phyloP scores from a whole-genome alignment of 2,113 vertebrate species.

The Crotophaga sulcirostris region DNA sequence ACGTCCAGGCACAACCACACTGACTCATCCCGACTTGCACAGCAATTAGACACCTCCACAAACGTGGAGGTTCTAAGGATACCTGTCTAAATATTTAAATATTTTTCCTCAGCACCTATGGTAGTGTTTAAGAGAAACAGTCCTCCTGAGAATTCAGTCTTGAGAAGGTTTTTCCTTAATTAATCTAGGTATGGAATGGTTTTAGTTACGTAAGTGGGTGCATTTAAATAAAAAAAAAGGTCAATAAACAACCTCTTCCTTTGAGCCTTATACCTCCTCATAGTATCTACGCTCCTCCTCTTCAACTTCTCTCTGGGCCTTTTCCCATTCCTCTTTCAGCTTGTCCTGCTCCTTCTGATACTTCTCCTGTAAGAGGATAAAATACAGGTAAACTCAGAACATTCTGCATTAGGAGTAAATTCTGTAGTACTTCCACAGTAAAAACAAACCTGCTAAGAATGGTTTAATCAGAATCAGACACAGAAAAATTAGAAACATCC shows the following conservation, averaged over 20 bases:
- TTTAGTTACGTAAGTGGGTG: neutral
- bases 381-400: neutral
- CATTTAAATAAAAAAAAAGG: neutral
- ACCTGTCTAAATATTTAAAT: constrained; percentile 20
- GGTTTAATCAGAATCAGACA: neutral
- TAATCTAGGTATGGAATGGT: neutral
- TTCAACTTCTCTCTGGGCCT: constrained; percentile 93
- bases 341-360: constrained; percentile 94
- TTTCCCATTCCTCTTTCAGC: constrained; percentile 96
- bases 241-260: neutral
- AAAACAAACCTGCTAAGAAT: neutral
- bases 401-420: neutral
- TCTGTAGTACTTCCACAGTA: neutral
- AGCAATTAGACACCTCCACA: constrained; percentile 13
- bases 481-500: neutral
- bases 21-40: neutral
- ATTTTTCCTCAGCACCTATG: neutral
- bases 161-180: neutral
- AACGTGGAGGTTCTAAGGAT: neutral
- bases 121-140: neutral
- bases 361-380: constrained; percentile 81
- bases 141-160: neutral
- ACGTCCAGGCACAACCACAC: neutral
- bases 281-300: constrained; percentile 94
- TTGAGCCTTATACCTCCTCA: constrained; percentile 84